These are phyloP conservation scores for Chionodraco myersi DNA, from an alignment of 2,113 vertebrate genomes.

Conservation along the genomic window DNA sequence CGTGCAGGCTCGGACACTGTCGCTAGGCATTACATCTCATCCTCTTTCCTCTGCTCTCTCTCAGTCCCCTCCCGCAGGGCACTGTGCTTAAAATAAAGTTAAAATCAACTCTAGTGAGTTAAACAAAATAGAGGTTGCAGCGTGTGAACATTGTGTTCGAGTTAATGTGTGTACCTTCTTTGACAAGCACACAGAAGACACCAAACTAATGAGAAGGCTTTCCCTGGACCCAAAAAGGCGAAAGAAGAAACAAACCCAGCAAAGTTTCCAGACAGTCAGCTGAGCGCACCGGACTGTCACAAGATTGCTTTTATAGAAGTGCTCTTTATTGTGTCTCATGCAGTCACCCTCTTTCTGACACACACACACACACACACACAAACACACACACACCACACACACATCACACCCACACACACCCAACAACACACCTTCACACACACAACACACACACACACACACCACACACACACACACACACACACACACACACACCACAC, in stretches of 20 bases:
- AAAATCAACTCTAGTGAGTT: background rate
- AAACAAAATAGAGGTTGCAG: background rate
- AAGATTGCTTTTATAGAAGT: conserved; percentile 74
- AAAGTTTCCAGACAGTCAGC: conserved; percentile 72
- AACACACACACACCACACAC: conserved; percentile 4
- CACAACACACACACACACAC: background rate
- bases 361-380: background rate
- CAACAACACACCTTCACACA: no score
- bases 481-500: background rate
- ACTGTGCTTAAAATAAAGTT: conserved; percentile 12
- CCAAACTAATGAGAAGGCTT: conserved; percentile 19
- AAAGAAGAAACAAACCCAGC: conserved; percentile 32
- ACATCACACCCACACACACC: background rate
- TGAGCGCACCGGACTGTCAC: conserved; percentile 72
- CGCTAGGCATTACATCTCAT: conserved; percentile 41
- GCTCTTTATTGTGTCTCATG: conserved; percentile 46
- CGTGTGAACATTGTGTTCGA: background rate
- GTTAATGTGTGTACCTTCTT: conserved; percentile 15
- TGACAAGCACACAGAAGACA: conserved; percentile 6
- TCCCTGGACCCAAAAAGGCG: conserved; percentile 17
- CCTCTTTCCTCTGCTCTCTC: conserved; percentile 13
- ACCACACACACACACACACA: conserved; percentile 4
- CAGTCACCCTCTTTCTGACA: conserved; percentile 8
- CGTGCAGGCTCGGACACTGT: conserved; percentile 41
- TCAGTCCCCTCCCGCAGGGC: conserved; percentile 7